Percentiles rank a stretch among this genome's conserved stretches.
phyloP scores from a whole-genome alignment of 2,113 vertebrate species.

The Phalacrocorax carbo region DNA sequence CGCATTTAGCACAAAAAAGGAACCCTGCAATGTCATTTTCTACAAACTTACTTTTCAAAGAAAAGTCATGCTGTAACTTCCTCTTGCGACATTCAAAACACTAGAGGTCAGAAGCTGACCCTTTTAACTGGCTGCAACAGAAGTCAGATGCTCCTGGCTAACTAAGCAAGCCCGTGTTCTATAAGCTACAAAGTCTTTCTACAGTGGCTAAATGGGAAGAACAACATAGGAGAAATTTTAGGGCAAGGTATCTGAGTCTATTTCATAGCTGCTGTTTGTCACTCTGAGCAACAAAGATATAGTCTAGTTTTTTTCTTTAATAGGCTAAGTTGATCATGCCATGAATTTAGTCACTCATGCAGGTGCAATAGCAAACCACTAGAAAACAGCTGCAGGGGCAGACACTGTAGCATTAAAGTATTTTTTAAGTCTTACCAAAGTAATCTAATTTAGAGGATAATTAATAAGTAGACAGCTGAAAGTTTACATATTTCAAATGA shows the following conservation, averaged over 20 bases:
- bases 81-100: neutral
- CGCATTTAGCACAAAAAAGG: neutral
- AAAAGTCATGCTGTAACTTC: neutral
- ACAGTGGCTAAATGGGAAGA: neutral
- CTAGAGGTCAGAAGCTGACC: neutral
- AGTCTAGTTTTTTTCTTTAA: neutral
- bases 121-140: neutral
- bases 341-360: neutral
- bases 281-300: neutral
- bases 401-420: neutral
- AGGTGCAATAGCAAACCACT: neutral
- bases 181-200: neutral
- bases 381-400: neutral
- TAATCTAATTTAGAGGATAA: neutral
- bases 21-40: neutral
- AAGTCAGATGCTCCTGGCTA: neutral
- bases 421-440: neutral
- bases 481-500: neutral
- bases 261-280: neutral
- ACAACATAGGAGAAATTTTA: neutral
- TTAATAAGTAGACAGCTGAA: neutral
- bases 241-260: neutral
- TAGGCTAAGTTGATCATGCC: neutral
- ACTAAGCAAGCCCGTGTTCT: neutral
- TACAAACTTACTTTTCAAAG: neutral